A percentile compares a stretch with the other conserved stretches of the same genome.
Conservation (phyloP, 2,888 invertebrate species). For the Escarpia spicata region DNA sequence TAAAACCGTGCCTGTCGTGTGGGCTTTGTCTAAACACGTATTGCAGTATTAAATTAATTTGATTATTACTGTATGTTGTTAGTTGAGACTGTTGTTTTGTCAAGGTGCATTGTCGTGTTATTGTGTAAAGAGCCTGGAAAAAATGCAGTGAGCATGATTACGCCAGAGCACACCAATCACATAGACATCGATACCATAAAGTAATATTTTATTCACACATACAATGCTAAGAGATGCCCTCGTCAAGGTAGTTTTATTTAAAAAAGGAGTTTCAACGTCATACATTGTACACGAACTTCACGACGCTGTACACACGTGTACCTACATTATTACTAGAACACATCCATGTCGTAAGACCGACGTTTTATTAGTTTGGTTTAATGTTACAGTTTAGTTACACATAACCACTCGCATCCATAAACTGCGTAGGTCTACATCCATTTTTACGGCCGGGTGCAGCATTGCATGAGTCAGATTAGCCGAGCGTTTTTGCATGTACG, state of each 20-base stretch:
- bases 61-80: not conserved
- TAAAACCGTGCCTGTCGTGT: not conserved
- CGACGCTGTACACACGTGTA: not conserved
- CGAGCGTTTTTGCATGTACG: not conserved
- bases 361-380: not conserved
- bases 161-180: not conserved
- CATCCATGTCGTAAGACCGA: not conserved
- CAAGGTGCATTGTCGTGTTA: not conserved
- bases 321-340: not conserved
- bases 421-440: not conserved
- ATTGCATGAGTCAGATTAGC: not conserved
- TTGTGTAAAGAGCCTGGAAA: not conserved
- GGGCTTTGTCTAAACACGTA: not conserved
- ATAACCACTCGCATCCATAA: not conserved
- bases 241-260: not conserved
- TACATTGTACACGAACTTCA: not conserved
- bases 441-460: not conserved
- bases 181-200: not conserved
- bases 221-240: not conserved
- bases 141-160: not conserved
- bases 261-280: not conserved
- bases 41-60: not conserved
- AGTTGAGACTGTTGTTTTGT: not conserved
- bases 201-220: conserved; percentile 1
- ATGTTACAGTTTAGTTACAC: not conserved